A percentile compares a stretch with the other conserved stretches of the same genome.
Evolutionary conservation across 2,888 invertebrate species (phyloP).

Genomic region (Zhuqinia jingwanae): DNA sequence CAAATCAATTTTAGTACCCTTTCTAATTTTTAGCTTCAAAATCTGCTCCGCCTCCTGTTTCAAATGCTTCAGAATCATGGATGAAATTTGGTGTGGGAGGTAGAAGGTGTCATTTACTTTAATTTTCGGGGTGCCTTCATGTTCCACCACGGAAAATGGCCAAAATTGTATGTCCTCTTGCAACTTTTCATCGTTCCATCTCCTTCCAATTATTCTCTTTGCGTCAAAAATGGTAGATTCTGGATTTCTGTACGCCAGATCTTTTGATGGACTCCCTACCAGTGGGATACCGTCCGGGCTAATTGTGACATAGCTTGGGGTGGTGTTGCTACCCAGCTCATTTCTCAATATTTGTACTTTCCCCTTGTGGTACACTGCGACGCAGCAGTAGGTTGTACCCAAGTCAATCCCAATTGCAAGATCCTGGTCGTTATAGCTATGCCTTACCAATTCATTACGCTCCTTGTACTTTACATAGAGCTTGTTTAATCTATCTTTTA

Average conservation of each 20-base stretch:
- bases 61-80: slow-evolving; percentile 60
- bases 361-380: no score
- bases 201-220: slow-evolving; percentile 79
- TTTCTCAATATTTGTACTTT: no score
- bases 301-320: no score
- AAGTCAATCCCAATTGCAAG: neutral
- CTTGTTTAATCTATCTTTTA: slow-evolving; percentile 4
- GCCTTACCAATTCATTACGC: neutral
- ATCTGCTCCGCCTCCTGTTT: slow-evolving; percentile 52
- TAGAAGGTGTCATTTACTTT: slow-evolving; percentile 75
- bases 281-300: no score
- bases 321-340: no score
- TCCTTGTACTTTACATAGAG: slow-evolving; percentile 17
- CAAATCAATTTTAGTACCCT: slow-evolving; percentile 15
- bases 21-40: slow-evolving; percentile 50
- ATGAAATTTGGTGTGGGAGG: slow-evolving; percentile 67
- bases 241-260: slow-evolving; percentile 84
- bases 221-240: slow-evolving; percentile 84
- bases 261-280: no score
- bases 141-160: slow-evolving; percentile 80
- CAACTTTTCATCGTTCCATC: slow-evolving; percentile 55
- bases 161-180: slow-evolving; percentile 72
- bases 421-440: neutral
- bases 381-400: no score
- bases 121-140: slow-evolving; percentile 83